Evolutionary conservation across 1,140 invertebrate genomes (phyloP), one percentile per base, ranked within the genome.

Genomic region (Nymphalis io): DNA sequence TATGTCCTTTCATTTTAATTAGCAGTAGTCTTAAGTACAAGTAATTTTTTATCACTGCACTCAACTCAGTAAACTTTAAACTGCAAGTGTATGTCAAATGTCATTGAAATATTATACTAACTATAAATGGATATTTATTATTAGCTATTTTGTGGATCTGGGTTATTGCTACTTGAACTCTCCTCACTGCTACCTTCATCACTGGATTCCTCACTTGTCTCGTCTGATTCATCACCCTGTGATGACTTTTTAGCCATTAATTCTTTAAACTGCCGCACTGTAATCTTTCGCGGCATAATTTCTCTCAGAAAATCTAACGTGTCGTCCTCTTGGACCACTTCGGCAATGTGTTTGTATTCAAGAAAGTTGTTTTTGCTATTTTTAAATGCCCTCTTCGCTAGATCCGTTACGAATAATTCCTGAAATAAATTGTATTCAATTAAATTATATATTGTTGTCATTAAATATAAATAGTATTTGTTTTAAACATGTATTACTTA

Each of bases 241-340:
- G 81, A 68, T 0, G 85, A 83, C 78, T 94, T 95, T 40, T 93
- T 93, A 0, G 93, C 93, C 93, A 95, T 94, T 75, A 95, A 87
- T 82, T 94, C 93, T 77, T 94, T 95, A 62, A 93, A 95, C 78
- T 95, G 92, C 42, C 92, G 85, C 0, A 95, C 94, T 3, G 95
- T 95, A 15, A 95, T 95, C 79, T 95, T 96, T 63, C 93, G 92
- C 0, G 95, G 95, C 92, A 95, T 94, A 65, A 95, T 95, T 82
- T 95, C 94, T 44, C 93, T 86, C 3, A 95, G 79, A 79, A 95
- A 95, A 72, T 95, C 94, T 62, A 95, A 88, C 1, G 92, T 94
- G 38, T 94, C 93, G 74, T 94, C 93, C 2, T 93, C 92, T 80
- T 95, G 93, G 0, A 95, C 95, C 0, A 95, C 92, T 72, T 95